These are phyloP conservation scores for Gryon sp. DNA, from an alignment of 1,140 invertebrate species.

Conservation along the genomic window DNA sequence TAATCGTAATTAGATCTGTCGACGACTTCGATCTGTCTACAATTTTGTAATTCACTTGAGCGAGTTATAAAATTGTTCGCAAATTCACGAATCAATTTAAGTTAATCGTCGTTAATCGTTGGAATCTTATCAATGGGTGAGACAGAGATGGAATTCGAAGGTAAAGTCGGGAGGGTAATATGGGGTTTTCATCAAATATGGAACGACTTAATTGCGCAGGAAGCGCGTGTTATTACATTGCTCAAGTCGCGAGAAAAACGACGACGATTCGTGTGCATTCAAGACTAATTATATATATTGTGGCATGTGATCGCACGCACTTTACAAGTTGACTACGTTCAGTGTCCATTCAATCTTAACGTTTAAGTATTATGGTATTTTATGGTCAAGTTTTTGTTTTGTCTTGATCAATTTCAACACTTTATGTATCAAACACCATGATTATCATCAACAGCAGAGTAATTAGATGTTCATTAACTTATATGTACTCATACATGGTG, in stretches of 20 bases:
- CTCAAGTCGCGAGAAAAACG: conserved; percentile 41
- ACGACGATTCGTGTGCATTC: conserved; percentile 31
- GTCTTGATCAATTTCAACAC: too few relatives aligned
- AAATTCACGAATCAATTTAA: conserved; percentile 19
- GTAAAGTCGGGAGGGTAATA: neutral
- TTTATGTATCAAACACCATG: too few relatives aligned
- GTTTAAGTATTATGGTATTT: too few relatives aligned
- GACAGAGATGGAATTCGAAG: neutral
- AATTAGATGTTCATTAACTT: too few relatives aligned
- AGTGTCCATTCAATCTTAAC: conserved; percentile 26
- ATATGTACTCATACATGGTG: too few relatives aligned
- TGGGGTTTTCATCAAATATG: conserved; percentile 49
- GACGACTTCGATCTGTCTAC: too few relatives aligned
- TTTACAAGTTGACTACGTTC: conserved; percentile 23
- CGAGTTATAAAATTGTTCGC: neutral
- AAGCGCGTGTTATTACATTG: conserved; percentile 63
- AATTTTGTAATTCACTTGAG: conserved; percentile 5
- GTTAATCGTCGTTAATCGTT: conserved; percentile 13
- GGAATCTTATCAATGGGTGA: neutral
- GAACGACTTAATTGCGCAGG: conserved; percentile 61
- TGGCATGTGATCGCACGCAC: conserved; percentile 10
- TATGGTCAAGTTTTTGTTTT: too few relatives aligned
- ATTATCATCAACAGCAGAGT: too few relatives aligned
- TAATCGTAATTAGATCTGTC: conserved; percentile 3
- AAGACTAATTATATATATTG: conserved; percentile 34